phyloP scores from a whole-genome alignment of 2,888 invertebrate genomes.

The Helobdella robusta region DNA sequence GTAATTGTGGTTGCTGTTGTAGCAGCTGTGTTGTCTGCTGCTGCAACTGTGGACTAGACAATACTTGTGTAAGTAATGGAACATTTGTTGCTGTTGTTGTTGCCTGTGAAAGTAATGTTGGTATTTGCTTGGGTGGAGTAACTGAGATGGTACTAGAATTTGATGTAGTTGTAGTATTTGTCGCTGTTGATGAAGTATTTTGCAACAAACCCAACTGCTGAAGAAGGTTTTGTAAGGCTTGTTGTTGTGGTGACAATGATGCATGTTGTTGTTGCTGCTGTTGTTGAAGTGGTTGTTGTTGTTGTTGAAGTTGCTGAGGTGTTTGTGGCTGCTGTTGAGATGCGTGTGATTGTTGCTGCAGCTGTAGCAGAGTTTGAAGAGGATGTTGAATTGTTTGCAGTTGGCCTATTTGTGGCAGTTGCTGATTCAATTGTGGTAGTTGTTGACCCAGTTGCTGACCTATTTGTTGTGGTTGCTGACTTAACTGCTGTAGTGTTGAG shows the following conservation, averaged over 20 bases:
- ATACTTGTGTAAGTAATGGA: too few relatives aligned
- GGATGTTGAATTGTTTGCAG: constrained; percentile 9
- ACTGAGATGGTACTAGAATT: too few relatives aligned
- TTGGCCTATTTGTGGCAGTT: constrained; percentile 13
- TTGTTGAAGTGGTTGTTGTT: neutral
- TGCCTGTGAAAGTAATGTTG: too few relatives aligned
- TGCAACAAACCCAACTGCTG: too few relatives aligned
- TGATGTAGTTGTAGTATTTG: too few relatives aligned
- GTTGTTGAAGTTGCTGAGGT: constrained; percentile 6
- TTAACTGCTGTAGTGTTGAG: neutral
- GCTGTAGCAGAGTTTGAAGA: constrained; percentile 11
- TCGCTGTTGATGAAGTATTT: neutral
- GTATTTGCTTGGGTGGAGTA: too few relatives aligned
- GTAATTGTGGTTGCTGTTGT: constrained; percentile 15
- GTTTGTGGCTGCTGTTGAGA: neutral
- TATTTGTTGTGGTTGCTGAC: neutral
- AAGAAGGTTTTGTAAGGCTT: too few relatives aligned
- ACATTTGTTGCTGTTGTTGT: too few relatives aligned
- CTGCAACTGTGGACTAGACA: too few relatives aligned
- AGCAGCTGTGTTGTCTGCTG: constrained; percentile 5
- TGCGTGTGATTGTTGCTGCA: constrained; percentile 1
- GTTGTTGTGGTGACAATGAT: too few relatives aligned
- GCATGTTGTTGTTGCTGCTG: constrained; percentile 3
- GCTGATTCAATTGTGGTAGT: constrained; percentile 4
- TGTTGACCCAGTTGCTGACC: neutral